Evolutionary conservation across 2,797 vertebrate species (phyloP).

Genomic region (Pseudomugil gertrudae): DNA sequence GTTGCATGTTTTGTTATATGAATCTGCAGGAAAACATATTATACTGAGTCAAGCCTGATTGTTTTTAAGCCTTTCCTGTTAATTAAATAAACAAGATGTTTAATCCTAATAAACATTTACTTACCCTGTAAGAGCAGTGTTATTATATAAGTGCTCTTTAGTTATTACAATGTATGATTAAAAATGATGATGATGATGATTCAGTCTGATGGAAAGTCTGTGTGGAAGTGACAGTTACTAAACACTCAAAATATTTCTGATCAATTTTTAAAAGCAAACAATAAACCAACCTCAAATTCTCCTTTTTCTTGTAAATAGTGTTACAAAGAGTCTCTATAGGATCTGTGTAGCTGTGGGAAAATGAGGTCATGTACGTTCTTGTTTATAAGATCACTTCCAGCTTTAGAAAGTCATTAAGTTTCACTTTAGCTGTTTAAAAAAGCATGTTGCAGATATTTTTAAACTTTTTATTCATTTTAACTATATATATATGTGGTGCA

Average conservation of each 20-base stretch:
- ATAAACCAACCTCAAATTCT: background rate
- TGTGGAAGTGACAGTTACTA: background rate
- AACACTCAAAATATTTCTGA: background rate
- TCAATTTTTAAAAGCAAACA: background rate
- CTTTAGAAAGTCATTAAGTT: background rate
- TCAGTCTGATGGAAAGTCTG: background rate
- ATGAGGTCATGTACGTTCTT: background rate
- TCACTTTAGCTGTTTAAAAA: background rate
- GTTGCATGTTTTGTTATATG: too few species aligned
- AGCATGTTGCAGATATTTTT: background rate
- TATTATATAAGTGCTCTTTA: too few species aligned
- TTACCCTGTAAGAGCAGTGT: too few species aligned
- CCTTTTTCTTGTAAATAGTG: too few species aligned
- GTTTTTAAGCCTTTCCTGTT: background rate
- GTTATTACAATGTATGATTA: background rate
- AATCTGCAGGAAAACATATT: background rate
- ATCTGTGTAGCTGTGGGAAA: background rate
- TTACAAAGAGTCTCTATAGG: background rate
- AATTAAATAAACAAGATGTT: background rate
- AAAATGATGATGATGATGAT: background rate
- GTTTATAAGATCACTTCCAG: background rate
- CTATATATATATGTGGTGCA: background rate
- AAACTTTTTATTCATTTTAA: background rate
- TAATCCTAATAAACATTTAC: background rate
- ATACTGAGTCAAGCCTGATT: background rate